phyloP scores from a whole-genome alignment of 2,888 invertebrate species.

The Limenitis camilla region DNA sequence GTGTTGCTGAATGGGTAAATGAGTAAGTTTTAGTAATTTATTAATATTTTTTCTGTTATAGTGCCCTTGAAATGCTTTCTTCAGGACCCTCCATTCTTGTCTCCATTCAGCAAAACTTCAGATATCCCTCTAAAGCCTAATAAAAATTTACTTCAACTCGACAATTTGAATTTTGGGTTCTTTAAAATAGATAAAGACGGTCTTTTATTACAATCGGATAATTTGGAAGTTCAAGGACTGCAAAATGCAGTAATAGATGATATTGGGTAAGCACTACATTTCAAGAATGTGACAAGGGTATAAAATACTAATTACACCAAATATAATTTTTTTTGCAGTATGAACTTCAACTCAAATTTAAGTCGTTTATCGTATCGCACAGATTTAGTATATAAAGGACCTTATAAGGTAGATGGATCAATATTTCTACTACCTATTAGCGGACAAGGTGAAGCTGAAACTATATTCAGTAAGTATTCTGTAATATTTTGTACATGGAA shows the following conservation, averaged over 20 bases:
- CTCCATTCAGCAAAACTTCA: neutral
- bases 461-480: constrained; percentile 10
- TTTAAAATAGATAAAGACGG: neutral
- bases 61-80: constrained; percentile 5
- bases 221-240: neutral
- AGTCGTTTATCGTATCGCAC: constrained; percentile 8
- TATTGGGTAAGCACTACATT: neutral
- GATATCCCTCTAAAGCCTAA: neutral
- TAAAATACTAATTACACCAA: neutral
- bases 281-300: neutral
- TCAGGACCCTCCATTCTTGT: neutral
- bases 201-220: neutral
- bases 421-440: constrained; percentile 8
- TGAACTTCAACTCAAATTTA: constrained; percentile 8
- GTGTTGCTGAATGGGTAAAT: too few species aligned
- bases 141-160: neutral
- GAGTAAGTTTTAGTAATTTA: too few species aligned
- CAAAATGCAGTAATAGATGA: neutral
- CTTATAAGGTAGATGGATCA: constrained; percentile 8
- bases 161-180: neutral
- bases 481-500: neutral
- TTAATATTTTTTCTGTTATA: neutral
- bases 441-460: constrained; percentile 7
- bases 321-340: neutral
- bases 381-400: constrained; percentile 4